These are phyloP conservation scores for Mercenaria mercenaria DNA, from an alignment of 1,140 invertebrate genomes.

Conservation along the genomic window DNA sequence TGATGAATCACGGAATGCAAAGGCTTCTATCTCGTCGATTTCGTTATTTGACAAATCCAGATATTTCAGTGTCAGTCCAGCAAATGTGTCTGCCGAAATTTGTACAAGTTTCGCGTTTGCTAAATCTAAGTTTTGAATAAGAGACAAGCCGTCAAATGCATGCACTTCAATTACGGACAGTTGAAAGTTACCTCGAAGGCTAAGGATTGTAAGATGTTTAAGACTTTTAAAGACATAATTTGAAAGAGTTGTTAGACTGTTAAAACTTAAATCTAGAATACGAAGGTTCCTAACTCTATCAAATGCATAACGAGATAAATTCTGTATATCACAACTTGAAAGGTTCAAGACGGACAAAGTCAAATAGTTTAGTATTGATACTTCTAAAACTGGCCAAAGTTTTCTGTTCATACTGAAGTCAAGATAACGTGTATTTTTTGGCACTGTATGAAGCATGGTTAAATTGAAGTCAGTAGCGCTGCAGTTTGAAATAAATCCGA, in stretches of 20 bases:
- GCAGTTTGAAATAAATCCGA: background rate
- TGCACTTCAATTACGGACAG: background rate
- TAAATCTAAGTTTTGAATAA: background rate
- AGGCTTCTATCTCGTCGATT: background rate
- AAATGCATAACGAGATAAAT: background rate
- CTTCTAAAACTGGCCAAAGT: background rate
- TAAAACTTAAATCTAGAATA: slow-evolving; percentile 52
- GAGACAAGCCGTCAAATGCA: slow-evolving; percentile 31
- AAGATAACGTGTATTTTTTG: background rate
- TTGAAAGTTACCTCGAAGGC: too few relatives aligned
- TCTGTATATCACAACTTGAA: background rate
- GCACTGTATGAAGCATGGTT: background rate
- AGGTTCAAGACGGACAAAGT: background rate
- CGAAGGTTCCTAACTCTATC: background rate
- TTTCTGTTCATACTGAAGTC: background rate
- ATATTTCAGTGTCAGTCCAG: too few relatives aligned
- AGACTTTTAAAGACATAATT: background rate
- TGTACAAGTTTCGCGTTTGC: slow-evolving; percentile 41
- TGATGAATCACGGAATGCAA: background rate
- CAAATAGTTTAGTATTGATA: background rate
- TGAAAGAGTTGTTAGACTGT: background rate
- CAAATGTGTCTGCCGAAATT: background rate
- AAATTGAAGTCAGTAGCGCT: background rate
- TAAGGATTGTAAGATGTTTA: background rate
- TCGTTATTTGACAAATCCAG: background rate